Conservation (phyloP, 1,140 invertebrate species). For the Ylistrum balloti region DNA sequence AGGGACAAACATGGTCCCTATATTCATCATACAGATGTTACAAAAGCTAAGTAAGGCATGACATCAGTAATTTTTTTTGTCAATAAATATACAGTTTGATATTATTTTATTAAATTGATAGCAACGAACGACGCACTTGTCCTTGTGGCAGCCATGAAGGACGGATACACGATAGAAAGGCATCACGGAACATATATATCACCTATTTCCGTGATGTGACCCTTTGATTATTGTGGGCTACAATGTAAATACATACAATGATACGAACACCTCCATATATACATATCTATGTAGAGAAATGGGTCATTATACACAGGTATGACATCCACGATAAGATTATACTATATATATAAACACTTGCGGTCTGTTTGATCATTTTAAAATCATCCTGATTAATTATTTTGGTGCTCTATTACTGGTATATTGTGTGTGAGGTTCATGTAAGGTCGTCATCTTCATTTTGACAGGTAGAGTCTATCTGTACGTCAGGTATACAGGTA, state of each 20-base stretch:
- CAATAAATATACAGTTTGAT: no score
- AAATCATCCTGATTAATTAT: not conserved
- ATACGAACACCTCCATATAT: not conserved
- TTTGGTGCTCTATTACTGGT: not conserved
- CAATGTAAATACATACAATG: no score
- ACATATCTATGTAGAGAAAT: constrained; percentile 2
- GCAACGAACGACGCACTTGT: no score
- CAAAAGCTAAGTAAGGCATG: no score
- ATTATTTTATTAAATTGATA: no score
- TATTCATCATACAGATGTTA: not conserved
- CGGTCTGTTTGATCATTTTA: not conserved
- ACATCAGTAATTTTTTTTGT: no score
- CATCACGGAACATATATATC: no score
- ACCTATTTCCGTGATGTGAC: not conserved
- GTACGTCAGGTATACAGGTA: no score
- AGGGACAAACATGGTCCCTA: not conserved
- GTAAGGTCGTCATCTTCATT: not conserved
- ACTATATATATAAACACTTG: not conserved
- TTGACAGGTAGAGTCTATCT: no score
- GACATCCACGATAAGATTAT: not conserved
- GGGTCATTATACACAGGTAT: not conserved
- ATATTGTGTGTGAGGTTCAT: not conserved
- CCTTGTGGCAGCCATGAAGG: no score
- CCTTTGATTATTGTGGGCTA: not conserved
- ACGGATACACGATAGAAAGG: no score